Evolutionary conservation across 30 jellyfish, hydroid and myxozoan species (phyloP).

Genomic region (Pseudorhiza aurosa): DNA sequence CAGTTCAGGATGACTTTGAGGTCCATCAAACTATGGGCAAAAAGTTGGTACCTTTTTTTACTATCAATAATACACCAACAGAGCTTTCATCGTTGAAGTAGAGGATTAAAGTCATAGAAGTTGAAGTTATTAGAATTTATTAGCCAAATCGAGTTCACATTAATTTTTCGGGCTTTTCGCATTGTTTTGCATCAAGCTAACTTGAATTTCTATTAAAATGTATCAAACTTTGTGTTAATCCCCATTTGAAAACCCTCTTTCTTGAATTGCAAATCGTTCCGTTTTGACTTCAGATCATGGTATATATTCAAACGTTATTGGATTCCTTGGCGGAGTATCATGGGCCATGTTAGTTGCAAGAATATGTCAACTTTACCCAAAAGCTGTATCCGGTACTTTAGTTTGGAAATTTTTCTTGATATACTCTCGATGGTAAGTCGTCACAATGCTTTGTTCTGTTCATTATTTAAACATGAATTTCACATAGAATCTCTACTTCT

Average conservation of each 20-base stretch:
- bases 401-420: conserved; percentile 90
- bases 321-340: conserved; percentile 99
- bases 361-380: conserved; percentile 97
- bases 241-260: no score
- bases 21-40: conserved; percentile 97
- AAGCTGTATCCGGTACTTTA: conserved; percentile 95
- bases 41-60: conserved; percentile 44
- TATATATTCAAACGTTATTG: conserved; percentile 97
- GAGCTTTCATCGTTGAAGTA: no score
- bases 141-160: no score
- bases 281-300: conserved; percentile 69
- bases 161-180: no score
- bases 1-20: conserved; percentile 91
- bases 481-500: no score
- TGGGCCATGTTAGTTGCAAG: conserved; percentile 99
- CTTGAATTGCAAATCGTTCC: no score
- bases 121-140: no score
- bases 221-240: no score
- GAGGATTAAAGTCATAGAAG: no score
- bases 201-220: no score
- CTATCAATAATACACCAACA: no score
- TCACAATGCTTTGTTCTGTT: not conserved
- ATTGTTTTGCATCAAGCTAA: no score
- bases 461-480: not conserved
- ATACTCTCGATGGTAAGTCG: conserved; percentile 92